Conservation (phyloP, 1,140 invertebrate genomes). For the Dendroctonus valens region DNA sequence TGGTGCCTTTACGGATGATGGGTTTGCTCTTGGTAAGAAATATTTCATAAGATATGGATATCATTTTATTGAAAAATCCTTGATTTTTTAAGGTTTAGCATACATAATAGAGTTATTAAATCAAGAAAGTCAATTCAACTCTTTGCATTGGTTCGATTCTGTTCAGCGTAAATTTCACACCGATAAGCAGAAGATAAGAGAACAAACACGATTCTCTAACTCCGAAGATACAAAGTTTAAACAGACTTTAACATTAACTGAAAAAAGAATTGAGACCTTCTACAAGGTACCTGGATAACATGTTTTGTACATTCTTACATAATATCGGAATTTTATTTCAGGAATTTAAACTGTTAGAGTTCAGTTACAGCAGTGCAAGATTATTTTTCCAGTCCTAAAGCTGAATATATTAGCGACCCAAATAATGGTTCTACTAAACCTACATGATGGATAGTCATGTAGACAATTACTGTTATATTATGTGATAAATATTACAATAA, state of each 20-base stretch:
- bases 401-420: conserved; percentile 6
- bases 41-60: too few species aligned
- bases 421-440: neutral
- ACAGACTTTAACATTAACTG: conserved; percentile 89
- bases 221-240: conserved; percentile 80
- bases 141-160: conserved; percentile 94
- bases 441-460: too few species aligned
- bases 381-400: conserved; percentile 73
- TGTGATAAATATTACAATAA: too few species aligned
- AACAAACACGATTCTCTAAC: conserved; percentile 52
- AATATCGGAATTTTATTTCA: conserved; percentile 49
- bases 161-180: conserved; percentile 71
- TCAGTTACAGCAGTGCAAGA: conserved; percentile 88
- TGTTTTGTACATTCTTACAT: conserved; percentile 6
- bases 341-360: conserved; percentile 90
- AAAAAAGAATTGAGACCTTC: conserved; percentile 79
- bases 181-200: conserved; percentile 60
- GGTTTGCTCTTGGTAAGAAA: conserved; percentile 88
- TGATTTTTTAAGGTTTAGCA: conserved; percentile 53
- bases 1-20: conserved; percentile 95
- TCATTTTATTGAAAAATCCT: neutral
- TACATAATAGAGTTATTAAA: conserved; percentile 70
- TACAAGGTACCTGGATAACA: conserved; percentile 57
- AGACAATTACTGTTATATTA: too few species aligned
- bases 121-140: conserved; percentile 81